Percentiles rank a stretch among this genome's conserved stretches.
These are phyloP conservation scores for Eilema caniola DNA, from an alignment of 2,888 invertebrate species.

Conservation along the genomic window DNA sequence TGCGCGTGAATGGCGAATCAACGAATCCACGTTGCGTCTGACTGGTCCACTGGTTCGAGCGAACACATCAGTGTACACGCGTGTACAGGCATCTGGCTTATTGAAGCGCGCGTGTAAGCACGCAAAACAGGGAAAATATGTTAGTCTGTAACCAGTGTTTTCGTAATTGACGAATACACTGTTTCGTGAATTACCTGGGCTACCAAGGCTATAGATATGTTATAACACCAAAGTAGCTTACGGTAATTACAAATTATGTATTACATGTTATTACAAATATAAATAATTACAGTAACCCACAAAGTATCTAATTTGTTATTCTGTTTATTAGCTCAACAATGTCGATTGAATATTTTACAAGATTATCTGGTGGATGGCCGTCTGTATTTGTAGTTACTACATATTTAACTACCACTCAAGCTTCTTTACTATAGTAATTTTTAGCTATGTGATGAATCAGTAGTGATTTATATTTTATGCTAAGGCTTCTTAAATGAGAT, in stretches of 20 bases:
- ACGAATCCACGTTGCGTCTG: not conserved
- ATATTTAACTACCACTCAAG: slow-evolving; percentile 72
- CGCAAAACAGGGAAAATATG: not conserved
- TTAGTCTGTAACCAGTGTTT: not conserved
- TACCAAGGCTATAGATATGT: not conserved
- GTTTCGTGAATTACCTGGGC: not conserved
- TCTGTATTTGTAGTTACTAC: slow-evolving; percentile 57
- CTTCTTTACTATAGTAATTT: slow-evolving; percentile 35
- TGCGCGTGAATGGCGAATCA: not conserved
- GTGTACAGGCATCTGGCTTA: not conserved
- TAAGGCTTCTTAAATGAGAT: not conserved
- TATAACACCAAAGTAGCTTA: not conserved
- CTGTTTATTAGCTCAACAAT: slow-evolving; percentile 71
- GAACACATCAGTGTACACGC: not conserved
- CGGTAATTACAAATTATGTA: too few species aligned
- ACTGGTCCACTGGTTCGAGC: not conserved
- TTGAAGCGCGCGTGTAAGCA: not conserved
- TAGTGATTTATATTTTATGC: not conserved
- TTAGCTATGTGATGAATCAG: not conserved
- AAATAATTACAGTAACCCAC: slow-evolving; percentile 42
- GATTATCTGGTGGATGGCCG: slow-evolving; percentile 62
- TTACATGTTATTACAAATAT: not conserved
- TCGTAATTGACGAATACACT: not conserved
- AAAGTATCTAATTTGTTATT: slow-evolving; percentile 71
- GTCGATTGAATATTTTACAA: slow-evolving; percentile 74